Conservation (phyloP, 1,140 invertebrate genomes). For the Cyrtorhinus lividipennis region DNA sequence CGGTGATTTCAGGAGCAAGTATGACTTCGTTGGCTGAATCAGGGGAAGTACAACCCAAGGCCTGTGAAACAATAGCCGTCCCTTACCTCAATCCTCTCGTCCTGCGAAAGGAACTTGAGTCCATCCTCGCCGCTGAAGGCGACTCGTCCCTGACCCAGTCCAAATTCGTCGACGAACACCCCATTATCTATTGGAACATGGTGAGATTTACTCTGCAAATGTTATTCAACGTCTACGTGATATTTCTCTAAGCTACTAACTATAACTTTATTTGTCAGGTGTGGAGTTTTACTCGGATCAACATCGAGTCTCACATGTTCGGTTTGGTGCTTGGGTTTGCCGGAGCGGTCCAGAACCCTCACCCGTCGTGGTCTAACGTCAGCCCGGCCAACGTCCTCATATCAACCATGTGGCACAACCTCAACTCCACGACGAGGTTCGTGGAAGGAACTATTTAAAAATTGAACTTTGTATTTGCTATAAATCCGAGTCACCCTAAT, state of each 20-base stretch:
- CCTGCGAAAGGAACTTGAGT: constrained; percentile 89
- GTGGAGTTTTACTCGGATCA: constrained; percentile 84
- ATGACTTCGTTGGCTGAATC: constrained; percentile 10
- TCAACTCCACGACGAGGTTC: constrained; percentile 51
- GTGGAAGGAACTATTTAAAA: not conserved
- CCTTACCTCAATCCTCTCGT: constrained; percentile 94
- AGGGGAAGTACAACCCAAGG: constrained; percentile 15
- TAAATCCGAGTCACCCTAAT: too few relatives aligned
- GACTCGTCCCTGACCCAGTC: constrained; percentile 66
- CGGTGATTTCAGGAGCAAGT: constrained; percentile 19
- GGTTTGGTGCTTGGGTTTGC: constrained; percentile 51
- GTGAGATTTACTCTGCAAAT: too few relatives aligned
- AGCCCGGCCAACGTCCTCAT: constrained; percentile 39
- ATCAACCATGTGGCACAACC: constrained; percentile 60
- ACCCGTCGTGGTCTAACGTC: constrained; percentile 30
- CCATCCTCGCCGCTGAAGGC: constrained; percentile 79
- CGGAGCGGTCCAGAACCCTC: constrained; percentile 25
- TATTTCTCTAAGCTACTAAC: not conserved
- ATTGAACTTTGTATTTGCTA: not conserved
- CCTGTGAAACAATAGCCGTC: constrained; percentile 67
- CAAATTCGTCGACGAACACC: constrained; percentile 85
- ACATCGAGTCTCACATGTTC: constrained; percentile 72
- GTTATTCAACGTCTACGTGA: too few relatives aligned
- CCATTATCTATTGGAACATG: constrained; percentile 96
- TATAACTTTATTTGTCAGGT: constrained; percentile 36